Evolutionary conservation across 2,113 vertebrate genomes (phyloP).

Genomic region (Petaurus breviceps): DNA sequence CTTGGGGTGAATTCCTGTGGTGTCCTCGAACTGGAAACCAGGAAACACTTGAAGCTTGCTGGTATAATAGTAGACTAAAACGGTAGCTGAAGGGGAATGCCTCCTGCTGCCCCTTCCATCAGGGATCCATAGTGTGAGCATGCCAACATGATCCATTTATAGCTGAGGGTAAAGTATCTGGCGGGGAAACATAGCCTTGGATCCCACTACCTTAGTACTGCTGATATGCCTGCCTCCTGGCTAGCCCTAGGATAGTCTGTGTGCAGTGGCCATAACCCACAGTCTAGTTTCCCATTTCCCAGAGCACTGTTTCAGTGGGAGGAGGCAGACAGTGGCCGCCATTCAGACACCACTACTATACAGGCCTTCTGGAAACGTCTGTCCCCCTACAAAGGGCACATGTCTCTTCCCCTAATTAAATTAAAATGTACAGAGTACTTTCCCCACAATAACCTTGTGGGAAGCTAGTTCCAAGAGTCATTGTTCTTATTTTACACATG

Average conservation of each 20-base stretch:
- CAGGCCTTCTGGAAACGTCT: not conserved
- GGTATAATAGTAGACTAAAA: not conserved
- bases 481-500: not conserved
- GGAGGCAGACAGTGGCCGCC: not conserved
- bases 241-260: not conserved
- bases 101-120: not conserved
- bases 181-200: not conserved
- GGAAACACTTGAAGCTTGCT: not conserved
- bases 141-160: not conserved
- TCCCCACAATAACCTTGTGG: not conserved
- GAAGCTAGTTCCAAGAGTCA: not conserved
- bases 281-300: not conserved
- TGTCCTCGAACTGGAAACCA: not conserved
- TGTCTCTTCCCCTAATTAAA: not conserved
- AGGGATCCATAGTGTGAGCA: not conserved
- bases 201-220: not conserved
- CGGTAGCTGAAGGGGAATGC: not conserved
- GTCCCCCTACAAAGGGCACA: not conserved
- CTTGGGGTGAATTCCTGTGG: not conserved
- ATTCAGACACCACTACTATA: not conserved
- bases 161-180: not conserved
- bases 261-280: not conserved
- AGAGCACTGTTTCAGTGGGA: not conserved
- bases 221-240: not conserved
- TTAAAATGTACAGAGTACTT: not conserved